Evolutionary conservation across 2,113 vertebrate genomes (phyloP).

Genomic region (Malurus melanocephalus): DNA sequence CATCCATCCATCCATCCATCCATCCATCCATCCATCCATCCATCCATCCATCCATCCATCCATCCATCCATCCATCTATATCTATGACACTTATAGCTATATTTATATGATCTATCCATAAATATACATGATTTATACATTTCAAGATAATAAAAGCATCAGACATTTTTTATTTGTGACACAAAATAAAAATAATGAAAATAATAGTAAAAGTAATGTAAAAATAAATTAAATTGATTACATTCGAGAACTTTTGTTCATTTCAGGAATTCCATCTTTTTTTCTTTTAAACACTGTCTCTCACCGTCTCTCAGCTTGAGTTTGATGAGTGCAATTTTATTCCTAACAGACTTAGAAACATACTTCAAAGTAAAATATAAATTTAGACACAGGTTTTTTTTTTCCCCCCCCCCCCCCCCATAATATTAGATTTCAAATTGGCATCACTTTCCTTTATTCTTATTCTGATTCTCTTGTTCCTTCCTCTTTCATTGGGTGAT

Average conservation of each 20-base stretch:
- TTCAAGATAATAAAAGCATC: background rate
- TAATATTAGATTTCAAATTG: background rate
- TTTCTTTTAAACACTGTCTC: background rate
- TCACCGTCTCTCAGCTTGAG: background rate
- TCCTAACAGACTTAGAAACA: background rate
- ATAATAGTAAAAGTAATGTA: background rate
- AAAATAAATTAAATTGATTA: background rate
- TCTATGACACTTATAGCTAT: background rate
- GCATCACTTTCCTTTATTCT: background rate
- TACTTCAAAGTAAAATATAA: background rate
- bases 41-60: too few species aligned
- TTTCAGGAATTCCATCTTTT: background rate
- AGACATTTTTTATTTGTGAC: background rate
- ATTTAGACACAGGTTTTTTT: background rate
- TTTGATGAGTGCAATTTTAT: background rate
- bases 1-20: background rate
- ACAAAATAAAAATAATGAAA: background rate
- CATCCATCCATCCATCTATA: background rate
- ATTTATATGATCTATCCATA: background rate
- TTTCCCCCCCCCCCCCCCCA: background rate
- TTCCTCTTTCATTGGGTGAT: background rate
- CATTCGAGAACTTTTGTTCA: background rate
- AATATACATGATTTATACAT: background rate
- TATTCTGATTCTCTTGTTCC: background rate
- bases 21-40: too few species aligned